Percentiles rank a stretch among this genome's conserved stretches.
These are phyloP conservation scores for Euspilapteryx auroguttella DNA, from an alignment of 2,888 invertebrate genomes.

Conservation along the genomic window DNA sequence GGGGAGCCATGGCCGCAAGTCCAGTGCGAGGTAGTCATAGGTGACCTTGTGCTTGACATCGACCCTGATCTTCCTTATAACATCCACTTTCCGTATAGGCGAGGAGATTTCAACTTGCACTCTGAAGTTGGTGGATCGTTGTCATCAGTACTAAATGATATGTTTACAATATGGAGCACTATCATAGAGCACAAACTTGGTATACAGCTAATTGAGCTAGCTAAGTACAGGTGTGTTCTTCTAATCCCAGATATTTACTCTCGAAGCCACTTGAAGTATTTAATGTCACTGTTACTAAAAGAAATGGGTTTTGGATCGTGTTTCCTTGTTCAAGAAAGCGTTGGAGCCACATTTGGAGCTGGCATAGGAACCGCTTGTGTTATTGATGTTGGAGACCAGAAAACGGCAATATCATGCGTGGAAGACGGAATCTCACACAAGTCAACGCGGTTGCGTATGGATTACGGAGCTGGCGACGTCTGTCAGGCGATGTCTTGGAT, in stretches of 20 bases:
- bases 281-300: constrained; percentile 77
- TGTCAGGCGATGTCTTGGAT: constrained; percentile 89
- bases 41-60: constrained; percentile 74
- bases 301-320: constrained; percentile 86
- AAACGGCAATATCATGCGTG: constrained; percentile 93
- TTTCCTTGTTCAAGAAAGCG: constrained; percentile 75
- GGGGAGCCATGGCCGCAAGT: constrained; percentile 66
- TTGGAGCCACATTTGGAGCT: constrained; percentile 53
- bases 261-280: constrained; percentile 80
- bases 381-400: constrained; percentile 93
- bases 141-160: constrained; percentile 78
- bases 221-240: constrained; percentile 83
- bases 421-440: constrained; percentile 95
- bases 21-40: constrained; percentile 69
- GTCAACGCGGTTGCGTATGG: constrained; percentile 80
- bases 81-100: constrained; percentile 85
- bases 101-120: constrained; percentile 89
- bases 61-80: constrained; percentile 75
- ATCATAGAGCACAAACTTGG: constrained; percentile 76
- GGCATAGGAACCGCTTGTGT: constrained; percentile 81
- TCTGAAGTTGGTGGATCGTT: constrained; percentile 83
- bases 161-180: constrained; percentile 87
- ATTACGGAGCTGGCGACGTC: constrained; percentile 90
- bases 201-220: constrained; percentile 70
- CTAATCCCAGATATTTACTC: constrained; percentile 90